Percentiles rank a stretch among this genome's conserved stretches.
Conservation (phyloP, 2,797 vertebrate species). For the Rhynchotus rufescens region DNA sequence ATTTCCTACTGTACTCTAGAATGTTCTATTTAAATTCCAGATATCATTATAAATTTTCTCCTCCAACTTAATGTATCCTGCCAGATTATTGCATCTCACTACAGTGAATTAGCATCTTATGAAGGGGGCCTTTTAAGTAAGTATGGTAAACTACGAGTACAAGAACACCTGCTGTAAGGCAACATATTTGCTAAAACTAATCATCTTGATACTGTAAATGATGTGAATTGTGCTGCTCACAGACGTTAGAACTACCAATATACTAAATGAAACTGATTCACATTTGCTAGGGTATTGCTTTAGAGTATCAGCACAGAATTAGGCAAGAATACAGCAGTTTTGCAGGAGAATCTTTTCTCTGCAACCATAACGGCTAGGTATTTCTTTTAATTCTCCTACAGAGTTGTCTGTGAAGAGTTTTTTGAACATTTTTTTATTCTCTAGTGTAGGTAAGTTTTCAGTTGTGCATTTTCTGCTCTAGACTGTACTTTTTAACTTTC, state of each 20-base stretch:
- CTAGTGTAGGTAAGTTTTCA: neutral
- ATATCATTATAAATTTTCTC: neutral
- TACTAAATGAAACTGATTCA: neutral
- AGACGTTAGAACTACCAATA: conserved; percentile 6
- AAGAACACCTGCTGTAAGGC: neutral
- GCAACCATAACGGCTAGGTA: neutral
- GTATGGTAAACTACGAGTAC: neutral
- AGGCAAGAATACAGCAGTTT: neutral
- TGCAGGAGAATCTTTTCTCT: neutral
- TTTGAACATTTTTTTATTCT: neutral
- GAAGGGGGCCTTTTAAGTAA: neutral
- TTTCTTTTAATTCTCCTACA: neutral
- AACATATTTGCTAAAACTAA: neutral
- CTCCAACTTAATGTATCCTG: neutral
- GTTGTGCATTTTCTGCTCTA: neutral
- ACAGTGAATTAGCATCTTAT: neutral
- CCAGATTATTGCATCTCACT: neutral
- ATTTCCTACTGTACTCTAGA: conserved; percentile 16
- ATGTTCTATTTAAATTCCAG: conserved; percentile 7
- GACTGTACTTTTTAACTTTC: neutral
- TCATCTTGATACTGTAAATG: neutral
- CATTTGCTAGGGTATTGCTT: neutral
- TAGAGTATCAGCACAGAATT: neutral
- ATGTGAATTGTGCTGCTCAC: neutral
- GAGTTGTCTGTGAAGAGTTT: neutral